Evolutionary conservation across 2,113 vertebrate species (phyloP), one percentile per base, ranked within the genome.

Genomic region (Nycticryphes semicollaris): DNA sequence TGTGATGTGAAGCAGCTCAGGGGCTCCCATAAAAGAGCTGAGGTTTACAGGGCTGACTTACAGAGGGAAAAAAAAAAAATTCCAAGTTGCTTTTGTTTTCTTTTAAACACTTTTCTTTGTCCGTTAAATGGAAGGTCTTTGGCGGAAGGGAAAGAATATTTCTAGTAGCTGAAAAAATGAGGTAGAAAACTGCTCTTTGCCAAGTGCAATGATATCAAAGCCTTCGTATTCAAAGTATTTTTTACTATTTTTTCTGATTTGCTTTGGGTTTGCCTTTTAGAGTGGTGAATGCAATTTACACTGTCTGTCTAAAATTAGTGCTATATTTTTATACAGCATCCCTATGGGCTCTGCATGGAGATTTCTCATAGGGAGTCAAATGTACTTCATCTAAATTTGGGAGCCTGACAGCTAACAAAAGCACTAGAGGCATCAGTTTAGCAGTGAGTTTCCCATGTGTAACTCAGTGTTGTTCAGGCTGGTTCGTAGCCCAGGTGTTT

Each of bases 61-160:
- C 72, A 86, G 77, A 39, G 41, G 19, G 15, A 20, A 20, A 87
- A 41, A 41, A 84, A 93, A 96, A 47, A 84, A 93, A 95, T 89
- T 45, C 59, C 11, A 79, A 92, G 86, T 91, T 95, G 39, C 63
- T 89, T 93, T 83, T 96, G 56, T 92, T 94, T 91, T 80, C 63
- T 87, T 96, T 84, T 73, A 89, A 94, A 69, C 54, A 69, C 43
- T 19, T 64, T 81, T 81, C 79, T 77, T 80, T 69, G 25, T 89
- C 75, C 74, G 10, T 57, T 85, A 79, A 89, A 69, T 50, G 35
- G 51, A 89, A 48, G 41, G 19, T 53, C 74, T 56, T 35, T 25
- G 66, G 17, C 64, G 48, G 17, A 72, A 8, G 66, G 53, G 14
- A 30, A 53, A 78, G 84, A 45, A 66, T 91, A 72, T 79, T 96